phyloP scores from a whole-genome alignment of 2,113 vertebrate genomes.

The Plectropomus leopardus region DNA sequence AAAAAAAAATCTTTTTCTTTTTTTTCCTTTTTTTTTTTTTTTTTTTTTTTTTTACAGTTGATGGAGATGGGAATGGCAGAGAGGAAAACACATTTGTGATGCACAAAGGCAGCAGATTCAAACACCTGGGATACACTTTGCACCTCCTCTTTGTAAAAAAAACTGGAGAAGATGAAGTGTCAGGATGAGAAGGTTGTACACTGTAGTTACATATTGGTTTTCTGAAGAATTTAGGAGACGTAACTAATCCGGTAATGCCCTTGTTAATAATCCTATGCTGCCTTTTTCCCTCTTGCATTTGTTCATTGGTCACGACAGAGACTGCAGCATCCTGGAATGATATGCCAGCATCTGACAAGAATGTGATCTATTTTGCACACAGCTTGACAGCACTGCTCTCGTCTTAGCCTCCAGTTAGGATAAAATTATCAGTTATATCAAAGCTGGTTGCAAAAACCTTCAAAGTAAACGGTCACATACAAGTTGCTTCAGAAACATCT shows the following conservation, averaged over 20 bases:
- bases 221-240: constrained; percentile 23
- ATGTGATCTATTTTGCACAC: constrained; percentile 3
- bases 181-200: constrained; percentile 13
- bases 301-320: constrained; percentile 61
- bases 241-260: constrained; percentile 64
- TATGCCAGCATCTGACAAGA: constrained; percentile 54
- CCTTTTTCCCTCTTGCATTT: constrained; percentile 41
- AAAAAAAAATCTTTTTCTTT: too few relatives aligned
- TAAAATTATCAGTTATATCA: constrained; percentile 29
- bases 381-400: constrained; percentile 26
- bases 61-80: constrained; percentile 60
- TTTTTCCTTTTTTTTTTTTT: too few relatives aligned
- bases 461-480: constrained; percentile 40
- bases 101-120: constrained; percentile 29
- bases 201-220: neutral
- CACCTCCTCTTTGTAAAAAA: constrained; percentile 16
- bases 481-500: constrained; percentile 64
- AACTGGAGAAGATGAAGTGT: neutral
- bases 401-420: constrained; percentile 36
- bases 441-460: constrained; percentile 60
- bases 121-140: constrained; percentile 26
- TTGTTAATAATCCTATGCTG: constrained; percentile 23
- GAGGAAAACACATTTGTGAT: constrained; percentile 36
- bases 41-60: constrained; percentile 49
- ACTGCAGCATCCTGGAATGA: constrained; percentile 72